These are phyloP conservation scores for Tetragonula carbonaria DNA, from an alignment of 2,888 invertebrate species.

Conservation along the genomic window DNA sequence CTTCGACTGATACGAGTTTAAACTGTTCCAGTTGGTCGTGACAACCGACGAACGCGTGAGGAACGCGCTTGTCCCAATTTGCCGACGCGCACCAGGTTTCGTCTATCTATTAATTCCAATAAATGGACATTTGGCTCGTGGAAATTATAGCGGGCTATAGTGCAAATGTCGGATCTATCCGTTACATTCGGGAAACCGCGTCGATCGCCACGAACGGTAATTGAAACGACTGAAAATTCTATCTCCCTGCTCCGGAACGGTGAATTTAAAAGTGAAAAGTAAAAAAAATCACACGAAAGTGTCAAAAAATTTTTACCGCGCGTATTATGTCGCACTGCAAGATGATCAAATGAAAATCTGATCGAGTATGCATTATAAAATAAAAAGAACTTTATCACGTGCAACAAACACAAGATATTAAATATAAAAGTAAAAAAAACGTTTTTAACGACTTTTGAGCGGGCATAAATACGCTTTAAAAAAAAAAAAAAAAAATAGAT, in stretches of 20 bases:
- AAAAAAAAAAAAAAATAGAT: too few species aligned
- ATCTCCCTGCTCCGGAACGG: background rate
- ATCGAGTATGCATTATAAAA: too few species aligned
- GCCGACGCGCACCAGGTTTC: slow-evolving; percentile 3
- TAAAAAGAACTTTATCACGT: too few species aligned
- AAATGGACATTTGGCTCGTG: slow-evolving; percentile 60
- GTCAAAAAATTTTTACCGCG: too few species aligned
- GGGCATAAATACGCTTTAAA: too few species aligned
- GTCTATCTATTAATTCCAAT: slow-evolving; percentile 65
- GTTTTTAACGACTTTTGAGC: too few species aligned
- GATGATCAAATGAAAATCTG: too few species aligned
- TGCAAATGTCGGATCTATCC: slow-evolving; percentile 23
- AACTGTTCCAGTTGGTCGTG: slow-evolving; percentile 29
- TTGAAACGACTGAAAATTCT: slow-evolving; percentile 32
- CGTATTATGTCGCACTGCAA: too few species aligned
- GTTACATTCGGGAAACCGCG: background rate
- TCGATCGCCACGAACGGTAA: slow-evolving; percentile 11
- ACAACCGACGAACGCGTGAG: slow-evolving; percentile 20
- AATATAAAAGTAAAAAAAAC: too few species aligned
- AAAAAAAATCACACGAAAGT: too few species aligned
- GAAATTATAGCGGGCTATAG: slow-evolving; percentile 55
- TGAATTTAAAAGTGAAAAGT: too few species aligned
- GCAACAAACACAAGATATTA: too few species aligned
- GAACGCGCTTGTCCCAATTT: slow-evolving; percentile 4
- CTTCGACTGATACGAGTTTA: slow-evolving; percentile 15